Base-by-base conservation (phyloP, 2,797 vertebrate species). In the Phataginus tetradactyla region DNA sequence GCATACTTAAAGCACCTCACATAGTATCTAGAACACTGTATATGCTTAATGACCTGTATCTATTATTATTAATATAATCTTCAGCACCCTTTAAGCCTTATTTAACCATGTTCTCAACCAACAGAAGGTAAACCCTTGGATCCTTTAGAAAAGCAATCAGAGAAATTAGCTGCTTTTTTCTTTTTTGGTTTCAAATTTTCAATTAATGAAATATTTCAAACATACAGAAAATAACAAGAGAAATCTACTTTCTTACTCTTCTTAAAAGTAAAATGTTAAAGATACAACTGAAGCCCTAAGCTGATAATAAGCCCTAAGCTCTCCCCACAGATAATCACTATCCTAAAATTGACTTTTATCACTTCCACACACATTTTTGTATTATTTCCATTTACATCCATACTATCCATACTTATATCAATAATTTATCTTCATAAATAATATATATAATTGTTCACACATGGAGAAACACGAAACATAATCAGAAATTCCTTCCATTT, bases 141-240 rank as follows among this genome's bases (percentile, higher is more conserved):
- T 86, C 49, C 18, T 69, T 89, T 85, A 96, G 92, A 94, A 97
- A 96, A 79, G 77, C 13, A 78, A 77, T 84, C 39, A 91, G 89
- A 94, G 69, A 95, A 90, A 95, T 92, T 69, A 83, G 69, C 63
- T 59, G 64, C 42, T 57, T 87, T 79, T 59, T 63, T 72, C 29
- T 69, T 59, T 57, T 59, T 89, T 93, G 32, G 69, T 90, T 94
- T 92, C 71, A 90, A 88, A 32, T 74, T 57, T 92, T 89, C 57
- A 83, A n/a, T 80, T 95, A 96, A 92, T 89, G 59, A 89, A 84
- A 85, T 86, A 90, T 89, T 94, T 95, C 34, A 81, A 84, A 93
- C 42, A 71, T 32, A 85, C 8, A 86, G 69, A 75, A 78, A 74
- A 89, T 32, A 68, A 53, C 34, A 55, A 74, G n/a, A 93, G 25